Evolutionary conservation across 2,888 invertebrate species (phyloP).

Genomic region (Lasioglossum oenotherae): DNA sequence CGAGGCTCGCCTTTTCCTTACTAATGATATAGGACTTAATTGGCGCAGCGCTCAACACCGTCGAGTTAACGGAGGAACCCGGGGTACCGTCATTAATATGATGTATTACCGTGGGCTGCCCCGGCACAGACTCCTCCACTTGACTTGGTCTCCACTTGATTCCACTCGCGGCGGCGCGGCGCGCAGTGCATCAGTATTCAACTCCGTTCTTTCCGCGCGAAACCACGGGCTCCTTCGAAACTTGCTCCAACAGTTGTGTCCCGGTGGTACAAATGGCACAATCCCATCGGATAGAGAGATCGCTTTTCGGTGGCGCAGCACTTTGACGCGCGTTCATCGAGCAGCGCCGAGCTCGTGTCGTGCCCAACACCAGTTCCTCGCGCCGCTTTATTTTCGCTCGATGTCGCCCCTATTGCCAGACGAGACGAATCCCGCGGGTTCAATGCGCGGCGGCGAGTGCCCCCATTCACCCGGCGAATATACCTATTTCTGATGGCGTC

Average conservation of each 20-base stretch:
- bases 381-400: not conserved
- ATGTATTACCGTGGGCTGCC: constrained; percentile 70
- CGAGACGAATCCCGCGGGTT: not conserved
- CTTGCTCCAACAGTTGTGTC: constrained; percentile 22
- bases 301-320: constrained; percentile 10
- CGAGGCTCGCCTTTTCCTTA: constrained; percentile 52
- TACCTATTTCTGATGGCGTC: not conserved
- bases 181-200: constrained; percentile 46
- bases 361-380: not conserved
- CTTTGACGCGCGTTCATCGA: constrained; percentile 1
- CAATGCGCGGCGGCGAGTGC: not conserved
- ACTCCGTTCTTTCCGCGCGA: constrained; percentile 43
- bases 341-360: not conserved
- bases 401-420: not conserved
- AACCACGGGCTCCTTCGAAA: constrained; percentile 38
- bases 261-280: constrained; percentile 4
- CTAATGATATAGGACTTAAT: constrained; percentile 74
- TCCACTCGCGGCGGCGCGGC: constrained; percentile 14
- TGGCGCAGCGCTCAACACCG: constrained; percentile 71
- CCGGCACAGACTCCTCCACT: constrained; percentile 66
- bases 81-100: constrained; percentile 73
- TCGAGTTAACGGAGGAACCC: constrained; percentile 69
- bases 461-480: not conserved
- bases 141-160: constrained; percentile 59
- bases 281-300: constrained; percentile 22